Evolutionary conservation across 2,888 invertebrate genomes (phyloP), one percentile per base, ranked within the genome.

Genomic region (Phytoseiulus persimilis): DNA sequence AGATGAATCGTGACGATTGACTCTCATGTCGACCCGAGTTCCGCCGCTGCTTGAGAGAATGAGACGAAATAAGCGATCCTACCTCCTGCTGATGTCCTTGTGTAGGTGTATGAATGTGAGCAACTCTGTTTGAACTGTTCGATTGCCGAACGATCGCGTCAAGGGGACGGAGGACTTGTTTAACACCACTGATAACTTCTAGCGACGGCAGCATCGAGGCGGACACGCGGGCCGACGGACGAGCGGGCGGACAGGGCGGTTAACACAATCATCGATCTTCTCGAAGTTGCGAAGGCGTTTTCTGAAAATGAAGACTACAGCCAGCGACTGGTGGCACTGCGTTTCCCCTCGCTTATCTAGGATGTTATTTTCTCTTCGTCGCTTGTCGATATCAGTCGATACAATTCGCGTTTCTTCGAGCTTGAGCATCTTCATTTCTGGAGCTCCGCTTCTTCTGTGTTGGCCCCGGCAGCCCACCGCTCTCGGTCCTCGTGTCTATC

Each of bases 221-320:
- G 18, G 28, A 23, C 28, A 23, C 23, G 65, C 28, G 14, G 65
- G 65, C 65, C 1, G 65, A 14, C 65, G 18, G 18, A 2, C 65
- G 18, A 65, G 65, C 65, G 18, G 18, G 65, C 65, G 65, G 65
- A 2, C 65, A 18, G 65, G 65, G 65, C 65, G 65, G 65, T 65
- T 65, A 65, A 65, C 65, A 65, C 65, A 65, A 65, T 65, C 65
- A 65, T 65, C 65, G 65, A 65, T 65, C 65, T 65, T 65, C 65
- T 65, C 18, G 65, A 65, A 65, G 65, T 65, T 65, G 65, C 65
- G 65, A 23, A 65, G 65, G 65, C 65, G 65, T 65, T 65, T 65
- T 65, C 65, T 65, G 65, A 65, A 65, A 65, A 65, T 65, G 65
- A 65, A 65, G 65, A 65, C 65, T 65, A 65, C 28, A 65, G 65